Conservation (phyloP, 2,888 invertebrate species). For the Ommatoiulus sabulosus region DNA sequence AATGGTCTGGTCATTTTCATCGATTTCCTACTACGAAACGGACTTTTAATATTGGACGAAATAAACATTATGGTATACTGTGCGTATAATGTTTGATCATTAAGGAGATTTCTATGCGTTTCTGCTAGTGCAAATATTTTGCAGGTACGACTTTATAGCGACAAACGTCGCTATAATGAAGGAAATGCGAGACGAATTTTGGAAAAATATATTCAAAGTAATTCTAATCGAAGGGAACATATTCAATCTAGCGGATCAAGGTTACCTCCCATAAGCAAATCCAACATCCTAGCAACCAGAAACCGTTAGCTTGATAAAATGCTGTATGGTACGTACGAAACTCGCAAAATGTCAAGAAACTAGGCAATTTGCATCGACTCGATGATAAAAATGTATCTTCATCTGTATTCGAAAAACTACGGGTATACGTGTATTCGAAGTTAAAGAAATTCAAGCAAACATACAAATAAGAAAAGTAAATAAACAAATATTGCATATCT, state of each 20-base stretch:
- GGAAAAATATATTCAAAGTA: no score
- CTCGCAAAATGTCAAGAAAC: no score
- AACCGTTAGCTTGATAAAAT: background rate
- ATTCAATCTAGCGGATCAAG: no score
- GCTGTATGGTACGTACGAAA: no score
- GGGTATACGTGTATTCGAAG: no score
- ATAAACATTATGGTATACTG: background rate
- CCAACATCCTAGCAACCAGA: background rate
- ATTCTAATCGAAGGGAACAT: no score
- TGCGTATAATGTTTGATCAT: background rate
- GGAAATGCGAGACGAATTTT: background rate
- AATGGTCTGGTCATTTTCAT: constrained; percentile 43
- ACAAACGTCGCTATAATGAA: background rate
- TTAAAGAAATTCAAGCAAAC: no score
- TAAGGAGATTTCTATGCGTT: background rate
- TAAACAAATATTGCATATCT: no score
- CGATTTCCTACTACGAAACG: background rate
- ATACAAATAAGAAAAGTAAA: no score
- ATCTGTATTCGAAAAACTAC: no score
- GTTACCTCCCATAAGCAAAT: background rate
- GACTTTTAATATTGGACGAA: background rate
- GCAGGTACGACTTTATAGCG: background rate
- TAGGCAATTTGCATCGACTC: no score
- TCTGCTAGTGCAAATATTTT: background rate
- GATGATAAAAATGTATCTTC: no score